Base-by-base conservation (phyloP, 1,140 invertebrate genomes). In the Atopsyche davidsoni region DNA sequence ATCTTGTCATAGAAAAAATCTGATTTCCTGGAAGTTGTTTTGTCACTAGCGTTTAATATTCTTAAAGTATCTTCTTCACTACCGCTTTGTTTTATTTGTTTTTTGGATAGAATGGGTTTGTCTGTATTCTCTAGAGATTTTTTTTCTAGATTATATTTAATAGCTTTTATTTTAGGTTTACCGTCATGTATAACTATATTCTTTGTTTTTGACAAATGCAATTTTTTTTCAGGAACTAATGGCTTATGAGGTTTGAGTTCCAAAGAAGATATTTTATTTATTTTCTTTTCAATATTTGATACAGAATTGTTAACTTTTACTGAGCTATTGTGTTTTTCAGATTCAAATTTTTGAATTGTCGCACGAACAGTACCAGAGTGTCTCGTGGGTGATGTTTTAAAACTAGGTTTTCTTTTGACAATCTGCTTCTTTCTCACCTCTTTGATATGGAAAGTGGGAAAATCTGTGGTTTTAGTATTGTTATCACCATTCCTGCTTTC, bases 191-290 rank as follows among this genome's bases (percentile, higher is more conserved):
- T 59, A 23, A 73, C 69, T 53, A 73, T 24, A 59, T 73, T 72
- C 63, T 70, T 72, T 11, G 70, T 72, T 63, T 68, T 61, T 14
- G 67, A 61, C 64, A 72, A 43, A 34, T 68, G 64, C 46, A 65
- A 64, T 64, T 72, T 73, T 52, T 71, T 73, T 64, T 72, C 70
- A 68, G 70, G 70, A 67, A 73, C 64, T 70, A 70, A 70, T 21
- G 69, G 70, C 66, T 73, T 73, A 17, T 69, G 63, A 46, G 64
- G 66, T 53, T 55, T 67, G 19, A 72, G 70, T 63, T 70, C 65
- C 63, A 61, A 67, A 62, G 68, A 66, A 57, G 69, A 73, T 59
- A 68, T 71, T 57, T 66, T 67, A 16, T 69, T 70, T 25, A 65
- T 66, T 57, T 65, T 67, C 57, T 67, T 70, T 2, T 70, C 67